Evolutionary conservation across 2,888 invertebrate genomes (phyloP), one percentile per base, ranked within the genome.

Genomic region (Polymixis flavicincta): DNA sequence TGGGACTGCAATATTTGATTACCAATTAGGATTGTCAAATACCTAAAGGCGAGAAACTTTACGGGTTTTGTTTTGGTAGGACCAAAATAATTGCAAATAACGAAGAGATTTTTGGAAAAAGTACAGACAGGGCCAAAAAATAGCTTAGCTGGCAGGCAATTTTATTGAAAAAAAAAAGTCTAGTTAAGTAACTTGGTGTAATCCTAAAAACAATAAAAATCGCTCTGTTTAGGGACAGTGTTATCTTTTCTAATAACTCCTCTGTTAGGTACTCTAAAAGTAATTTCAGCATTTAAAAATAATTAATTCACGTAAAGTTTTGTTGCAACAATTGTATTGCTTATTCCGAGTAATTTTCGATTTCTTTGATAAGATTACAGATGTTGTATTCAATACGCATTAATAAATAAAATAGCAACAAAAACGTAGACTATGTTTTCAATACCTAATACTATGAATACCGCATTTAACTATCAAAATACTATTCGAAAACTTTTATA

Each of bases 21-120:
- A 72, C 5, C 50, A 50, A 70, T 45, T 70, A 50, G 45, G 60
- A 22, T 59, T 42, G 25, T 17, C 22, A 71, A 71, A 32, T 61
- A 71, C 9, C 3, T 9, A 9, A 25, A 28, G 42, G 8, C 42
- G 48, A 48, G 14, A 9, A 37, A 7, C 22, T n/a, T 28, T 9
- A 2, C 17, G 37, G 17, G 7, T 14, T 64, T 50, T 45, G 14
- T 63, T 69, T 63, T n/a, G n/a, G 50, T 32, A 11, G 17, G 6
- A n/a, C 22, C 9, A 32, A 50, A 11, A 7, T 32, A 17, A 50
- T 48, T 8, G 28, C 17, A 17, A 57, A 68, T 61, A 2, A 19
- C 22, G 32, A 63, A 48, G 61, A 1, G 0, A 14, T 71, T 63
- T 54, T 61, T n/a, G 19, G 14, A 28, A 52, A 28, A 48, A 0